A percentile compares a stretch with the other conserved stretches of the same genome.
phyloP scores from a whole-genome alignment of 2,888 invertebrate species.

The Ethmia dodecea region DNA sequence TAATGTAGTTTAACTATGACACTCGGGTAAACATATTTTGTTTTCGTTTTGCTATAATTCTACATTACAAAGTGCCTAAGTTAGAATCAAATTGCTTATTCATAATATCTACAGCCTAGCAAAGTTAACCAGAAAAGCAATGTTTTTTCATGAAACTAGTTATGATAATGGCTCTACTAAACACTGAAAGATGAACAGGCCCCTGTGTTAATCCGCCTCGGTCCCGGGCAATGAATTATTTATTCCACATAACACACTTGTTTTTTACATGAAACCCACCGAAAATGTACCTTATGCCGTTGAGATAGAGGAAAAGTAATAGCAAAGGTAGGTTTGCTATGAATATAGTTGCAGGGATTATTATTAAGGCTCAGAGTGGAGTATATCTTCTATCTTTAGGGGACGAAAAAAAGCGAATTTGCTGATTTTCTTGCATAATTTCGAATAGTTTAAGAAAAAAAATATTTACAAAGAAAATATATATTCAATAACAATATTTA shows the following conservation, averaged over 20 bases:
- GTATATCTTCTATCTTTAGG: slow-evolving; percentile 22
- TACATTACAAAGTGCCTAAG: too few relatives aligned
- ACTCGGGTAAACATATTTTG: too few relatives aligned
- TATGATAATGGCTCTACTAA: slow-evolving; percentile 30
- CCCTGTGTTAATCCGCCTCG: slow-evolving; percentile 26
- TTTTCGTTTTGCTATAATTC: too few relatives aligned
- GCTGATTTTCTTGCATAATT: slow-evolving; percentile 1
- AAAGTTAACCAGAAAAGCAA: too few relatives aligned
- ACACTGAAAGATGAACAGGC: slow-evolving; percentile 33
- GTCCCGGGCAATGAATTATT: slow-evolving; percentile 31
- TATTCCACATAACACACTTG: slow-evolving; percentile 16
- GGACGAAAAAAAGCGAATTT: not conserved
- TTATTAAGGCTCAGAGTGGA: slow-evolving; percentile 24
- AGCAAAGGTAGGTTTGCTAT: not conserved
- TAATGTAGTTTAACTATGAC: too few relatives aligned
- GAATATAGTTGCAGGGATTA: slow-evolving; percentile 17
- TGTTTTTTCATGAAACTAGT: slow-evolving; percentile 21
- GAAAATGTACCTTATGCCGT: not conserved
- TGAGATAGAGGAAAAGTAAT: slow-evolving; percentile 9
- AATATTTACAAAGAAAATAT: too few relatives aligned
- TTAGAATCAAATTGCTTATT: too few relatives aligned
- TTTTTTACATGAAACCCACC: not conserved
- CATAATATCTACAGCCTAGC: too few relatives aligned
- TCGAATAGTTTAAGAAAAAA: too few relatives aligned
- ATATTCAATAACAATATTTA: too few relatives aligned